Conservation (phyloP, 2,888 invertebrate genomes). For the Elgonia sp. region DNA sequence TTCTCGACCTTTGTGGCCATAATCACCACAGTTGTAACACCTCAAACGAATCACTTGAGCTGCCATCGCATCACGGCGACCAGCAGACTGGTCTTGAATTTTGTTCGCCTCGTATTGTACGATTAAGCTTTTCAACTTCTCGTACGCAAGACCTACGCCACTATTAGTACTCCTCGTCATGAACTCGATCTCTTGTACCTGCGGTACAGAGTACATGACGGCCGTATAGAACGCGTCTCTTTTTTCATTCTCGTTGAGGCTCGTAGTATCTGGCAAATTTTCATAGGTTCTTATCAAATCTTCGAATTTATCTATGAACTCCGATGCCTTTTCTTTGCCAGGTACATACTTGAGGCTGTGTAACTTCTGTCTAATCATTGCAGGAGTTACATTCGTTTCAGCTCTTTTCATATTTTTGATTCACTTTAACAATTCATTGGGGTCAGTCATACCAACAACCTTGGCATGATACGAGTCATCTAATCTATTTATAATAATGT, state of each 20-base stretch:
- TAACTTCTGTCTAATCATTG: constrained; percentile 46
- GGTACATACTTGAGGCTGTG: constrained; percentile 57
- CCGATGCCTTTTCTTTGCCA: constrained; percentile 49
- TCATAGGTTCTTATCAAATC: constrained; percentile 45
- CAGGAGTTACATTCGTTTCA: constrained; percentile 53
- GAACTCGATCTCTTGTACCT: constrained; percentile 54
- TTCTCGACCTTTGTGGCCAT: too few relatives aligned
- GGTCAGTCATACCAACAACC: constrained; percentile 53
- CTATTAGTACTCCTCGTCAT: constrained; percentile 38
- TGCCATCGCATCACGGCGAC: too few relatives aligned
- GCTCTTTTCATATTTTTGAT: constrained; percentile 58
- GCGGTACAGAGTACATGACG: constrained; percentile 35
- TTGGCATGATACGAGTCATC: constrained; percentile 56
- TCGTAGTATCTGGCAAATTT: constrained; percentile 33
- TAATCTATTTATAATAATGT: constrained; percentile 65
- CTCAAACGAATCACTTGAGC: too few relatives aligned
- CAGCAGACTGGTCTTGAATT: too few relatives aligned
- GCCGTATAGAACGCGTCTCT: constrained; percentile 62
- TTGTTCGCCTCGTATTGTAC: constrained; percentile 61
- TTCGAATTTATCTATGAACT: constrained; percentile 42
- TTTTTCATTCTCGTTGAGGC: constrained; percentile 62
- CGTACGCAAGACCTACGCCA: constrained; percentile 56
- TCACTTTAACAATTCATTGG: constrained; percentile 47
- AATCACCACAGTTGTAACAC: too few relatives aligned
- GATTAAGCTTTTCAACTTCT: constrained; percentile 57